A percentile compares a stretch with the other conserved stretches of the same genome.
Evolutionary conservation across 2,113 vertebrate species (phyloP).

Genomic region (Vulpes vulpes): DNA sequence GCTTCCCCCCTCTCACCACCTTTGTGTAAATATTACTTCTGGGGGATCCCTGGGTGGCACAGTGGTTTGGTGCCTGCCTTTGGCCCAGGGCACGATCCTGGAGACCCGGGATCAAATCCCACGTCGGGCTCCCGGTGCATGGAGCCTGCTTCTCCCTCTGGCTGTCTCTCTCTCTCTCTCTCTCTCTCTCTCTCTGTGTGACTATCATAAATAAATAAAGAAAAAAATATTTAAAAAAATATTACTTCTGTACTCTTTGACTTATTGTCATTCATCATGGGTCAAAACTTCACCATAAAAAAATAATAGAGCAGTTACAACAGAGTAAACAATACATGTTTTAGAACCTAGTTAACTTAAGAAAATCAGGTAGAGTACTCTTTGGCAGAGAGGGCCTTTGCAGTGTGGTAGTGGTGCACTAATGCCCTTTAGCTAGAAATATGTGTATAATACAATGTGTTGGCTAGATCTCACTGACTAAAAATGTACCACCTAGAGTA

Average conservation of each 20-base stretch:
- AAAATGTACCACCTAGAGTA: not conserved
- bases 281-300: not conserved
- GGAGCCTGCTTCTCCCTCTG: too few relatives aligned
- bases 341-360: not conserved
- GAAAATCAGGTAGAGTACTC: not conserved
- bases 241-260: not conserved
- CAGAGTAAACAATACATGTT: not conserved
- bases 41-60: too few relatives aligned
- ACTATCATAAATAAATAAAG: too few relatives aligned
- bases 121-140: too few relatives aligned
- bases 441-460: not conserved
- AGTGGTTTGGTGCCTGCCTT: too few relatives aligned
- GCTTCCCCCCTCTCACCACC: not conserved
- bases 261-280: not conserved
- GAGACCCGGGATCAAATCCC: too few relatives aligned
- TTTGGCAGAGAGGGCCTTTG: not conserved
- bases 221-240: not conserved
- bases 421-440: not conserved
- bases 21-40: not conserved
- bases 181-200: too few relatives aligned
- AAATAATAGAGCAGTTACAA: not conserved
- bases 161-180: too few relatives aligned
- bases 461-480: not conserved
- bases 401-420: not conserved
- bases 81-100: too few relatives aligned